Evolutionary conservation across 2,113 vertebrate species (phyloP), one percentile per base, ranked within the genome.

Genomic region (Chunga burmeisteri): DNA sequence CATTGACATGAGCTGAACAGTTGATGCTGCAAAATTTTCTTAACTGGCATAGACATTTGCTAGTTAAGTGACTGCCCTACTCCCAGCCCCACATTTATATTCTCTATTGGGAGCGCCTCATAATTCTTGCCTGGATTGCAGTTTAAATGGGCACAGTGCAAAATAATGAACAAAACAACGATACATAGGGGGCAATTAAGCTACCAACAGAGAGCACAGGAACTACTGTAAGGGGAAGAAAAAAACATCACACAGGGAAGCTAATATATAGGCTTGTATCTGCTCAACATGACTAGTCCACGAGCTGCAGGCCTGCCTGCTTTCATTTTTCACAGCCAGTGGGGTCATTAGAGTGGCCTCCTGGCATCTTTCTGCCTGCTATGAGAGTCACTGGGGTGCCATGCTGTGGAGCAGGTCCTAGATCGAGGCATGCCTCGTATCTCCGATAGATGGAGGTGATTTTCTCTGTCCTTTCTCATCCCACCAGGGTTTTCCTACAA

Each of bases 21-120:
- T 84, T 74, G 29, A 70, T 84, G 47, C 62, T 93, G 81, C 53
- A 90, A 52, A 92, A 90, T 65, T 86, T 34, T 63, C 65, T 52
- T 52, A 65, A 34, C 29, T 77, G 58, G n/a, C 67, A n/a, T 27
- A 95, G 49, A 34, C 13, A 30, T 87, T 77, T 78, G 52, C 18
- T 44, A n/a, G 58, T 80, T 68, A 40, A 74, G 23, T 83, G 77
- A 62, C 11, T 58, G 58, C 42, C 55, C 47, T 20, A 15, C 44
- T 84, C 44, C 72, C 55, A 87, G n/a, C 40, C 65, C 62, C 58
- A 53, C 30, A 14, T 40, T 73, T 44, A 47, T 22, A 36, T 10
- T 40, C 32, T 70, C 38, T 46, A 4, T 19, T 89, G 47, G 56
- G 23, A 91, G 15, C 3, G 6, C 10, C 9, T 61, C 19, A 4